These are phyloP conservation scores for Anseranas semipalmata DNA, from an alignment of 2,113 vertebrate genomes.

Conservation along the genomic window DNA sequence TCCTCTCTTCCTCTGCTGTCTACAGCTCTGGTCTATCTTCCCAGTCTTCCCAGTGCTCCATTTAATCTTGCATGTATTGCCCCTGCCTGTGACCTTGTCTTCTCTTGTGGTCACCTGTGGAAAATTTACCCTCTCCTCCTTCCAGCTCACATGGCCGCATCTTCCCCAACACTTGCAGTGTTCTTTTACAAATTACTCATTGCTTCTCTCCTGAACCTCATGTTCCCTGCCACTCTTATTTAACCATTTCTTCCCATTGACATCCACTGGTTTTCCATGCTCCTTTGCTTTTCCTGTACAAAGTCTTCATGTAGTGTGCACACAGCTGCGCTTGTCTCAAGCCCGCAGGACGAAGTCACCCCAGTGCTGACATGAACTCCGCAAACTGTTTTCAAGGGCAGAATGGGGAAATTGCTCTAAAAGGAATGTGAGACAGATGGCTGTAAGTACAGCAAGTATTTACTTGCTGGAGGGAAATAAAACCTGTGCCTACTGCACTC, in stretches of 20 bases:
- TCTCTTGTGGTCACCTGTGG: neutral
- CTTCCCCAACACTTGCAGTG: neutral
- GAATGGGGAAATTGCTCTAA: slow-evolving; percentile 10
- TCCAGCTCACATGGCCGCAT: neutral
- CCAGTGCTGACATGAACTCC: neutral
- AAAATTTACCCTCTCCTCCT: neutral
- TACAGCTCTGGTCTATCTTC: neutral
- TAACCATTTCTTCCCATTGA: neutral
- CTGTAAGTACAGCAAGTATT: neutral
- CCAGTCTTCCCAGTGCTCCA: neutral
- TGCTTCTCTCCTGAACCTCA: neutral
- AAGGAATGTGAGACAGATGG: neutral
- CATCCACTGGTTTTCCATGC: neutral
- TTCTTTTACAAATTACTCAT: neutral
- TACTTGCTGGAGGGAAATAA: slow-evolving; percentile 21
- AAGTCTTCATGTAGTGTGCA: neutral
- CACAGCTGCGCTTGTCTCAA: neutral
- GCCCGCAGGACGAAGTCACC: neutral
- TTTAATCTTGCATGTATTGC: neutral
- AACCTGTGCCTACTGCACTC: slow-evolving; percentile 20
- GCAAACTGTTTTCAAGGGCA: neutral
- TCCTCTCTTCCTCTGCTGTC: neutral
- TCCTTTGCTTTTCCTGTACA: neutral
- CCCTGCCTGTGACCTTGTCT: neutral
- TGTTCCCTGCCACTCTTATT: neutral